These are phyloP conservation scores for Epinotia demarniana DNA, from an alignment of 2,888 invertebrate species.

Conservation along the genomic window DNA sequence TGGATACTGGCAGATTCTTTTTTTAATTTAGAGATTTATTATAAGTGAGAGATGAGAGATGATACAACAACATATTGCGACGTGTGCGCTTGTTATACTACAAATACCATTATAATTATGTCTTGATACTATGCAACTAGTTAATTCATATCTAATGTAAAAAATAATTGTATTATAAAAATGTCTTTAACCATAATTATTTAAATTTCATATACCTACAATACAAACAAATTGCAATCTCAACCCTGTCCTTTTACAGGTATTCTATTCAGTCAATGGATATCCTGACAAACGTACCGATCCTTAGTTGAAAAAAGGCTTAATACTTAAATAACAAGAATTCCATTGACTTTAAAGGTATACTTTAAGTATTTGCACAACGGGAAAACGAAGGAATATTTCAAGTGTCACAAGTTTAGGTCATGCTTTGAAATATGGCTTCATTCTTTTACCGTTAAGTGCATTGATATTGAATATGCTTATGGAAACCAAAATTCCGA, in stretches of 20 bases:
- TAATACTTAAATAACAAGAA: background rate
- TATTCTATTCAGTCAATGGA: background rate
- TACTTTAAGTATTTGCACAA: background rate
- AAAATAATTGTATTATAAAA: too few relatives aligned
- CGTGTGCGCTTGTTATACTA: too few relatives aligned
- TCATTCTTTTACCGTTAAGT: background rate
- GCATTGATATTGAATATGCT: conserved; percentile 2
- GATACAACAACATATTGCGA: too few relatives aligned
- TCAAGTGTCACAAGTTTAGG: background rate
- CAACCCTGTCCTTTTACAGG: background rate
- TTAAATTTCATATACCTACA: background rate
- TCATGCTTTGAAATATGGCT: conserved; percentile 12
- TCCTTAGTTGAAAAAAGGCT: background rate
- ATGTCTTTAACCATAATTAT: background rate
- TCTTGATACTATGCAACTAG: too few relatives aligned
- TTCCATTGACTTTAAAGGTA: background rate
- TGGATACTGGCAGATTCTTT: too few relatives aligned
- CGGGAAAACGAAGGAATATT: conserved; percentile 14
- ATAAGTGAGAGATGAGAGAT: too few relatives aligned
- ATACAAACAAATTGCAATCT: background rate
- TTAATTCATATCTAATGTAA: too few relatives aligned
- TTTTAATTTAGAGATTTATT: too few relatives aligned
- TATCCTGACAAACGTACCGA: background rate
- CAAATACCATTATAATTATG: background rate
- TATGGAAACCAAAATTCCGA: conserved; percentile 9